Percentiles rank a stretch among this genome's conserved stretches.
phyloP scores from a whole-genome alignment of 2,888 invertebrate species.

The Cancer borealis region DNA sequence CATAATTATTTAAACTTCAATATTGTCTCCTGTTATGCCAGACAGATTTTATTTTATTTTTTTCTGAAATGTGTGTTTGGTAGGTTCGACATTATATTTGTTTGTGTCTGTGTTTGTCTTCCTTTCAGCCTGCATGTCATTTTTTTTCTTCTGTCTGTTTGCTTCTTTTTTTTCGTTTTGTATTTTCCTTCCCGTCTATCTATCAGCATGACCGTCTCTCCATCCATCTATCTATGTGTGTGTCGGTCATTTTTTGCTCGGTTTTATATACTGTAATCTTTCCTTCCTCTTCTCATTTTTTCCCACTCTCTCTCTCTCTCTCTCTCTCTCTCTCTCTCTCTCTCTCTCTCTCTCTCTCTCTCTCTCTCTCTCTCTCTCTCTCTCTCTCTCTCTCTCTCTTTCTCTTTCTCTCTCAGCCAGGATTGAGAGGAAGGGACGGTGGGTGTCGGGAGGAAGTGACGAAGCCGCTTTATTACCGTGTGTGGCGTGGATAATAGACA shows the following conservation, averaged over 20 bases:
- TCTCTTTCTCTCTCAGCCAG: conserved; percentile 3
- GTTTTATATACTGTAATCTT: neutral
- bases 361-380: conserved; percentile 28
- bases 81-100: neutral
- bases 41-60: neutral
- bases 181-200: neutral
- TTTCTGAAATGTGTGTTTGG: neutral
- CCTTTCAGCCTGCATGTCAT: neutral
- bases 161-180: neutral
- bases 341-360: neutral
- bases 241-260: neutral
- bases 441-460: neutral
- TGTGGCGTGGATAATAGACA: conserved; percentile 13
- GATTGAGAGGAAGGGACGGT: neutral
- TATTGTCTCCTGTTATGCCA: too few species aligned
- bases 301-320: conserved; percentile 6
- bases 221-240: neutral
- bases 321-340: neutral
- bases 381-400: neutral
- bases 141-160: neutral
- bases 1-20: neutral
- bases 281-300: neutral
- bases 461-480: neutral
- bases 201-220: neutral
- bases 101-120: neutral